Percentiles rank a stretch among this genome's conserved stretches.
These are phyloP conservation scores for Typhlomys cinereus DNA, from an alignment of 2,113 vertebrate species.

Conservation along the genomic window DNA sequence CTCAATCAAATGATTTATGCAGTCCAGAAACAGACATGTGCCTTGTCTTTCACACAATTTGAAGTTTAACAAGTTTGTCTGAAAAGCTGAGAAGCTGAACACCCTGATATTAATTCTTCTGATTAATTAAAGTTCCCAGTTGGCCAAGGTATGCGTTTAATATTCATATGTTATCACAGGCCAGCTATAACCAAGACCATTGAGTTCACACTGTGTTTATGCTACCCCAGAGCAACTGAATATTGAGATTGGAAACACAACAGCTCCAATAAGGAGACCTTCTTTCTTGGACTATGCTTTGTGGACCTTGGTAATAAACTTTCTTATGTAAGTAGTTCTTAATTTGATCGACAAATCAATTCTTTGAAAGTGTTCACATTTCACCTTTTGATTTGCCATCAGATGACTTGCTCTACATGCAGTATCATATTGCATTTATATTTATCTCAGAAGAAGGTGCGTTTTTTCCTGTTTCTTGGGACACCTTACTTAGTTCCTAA, in stretches of 20 bases:
- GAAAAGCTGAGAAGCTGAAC: background rate
- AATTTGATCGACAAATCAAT: background rate
- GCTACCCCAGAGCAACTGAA: background rate
- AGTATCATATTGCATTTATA: background rate
- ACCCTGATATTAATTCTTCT: no score
- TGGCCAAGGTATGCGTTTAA: background rate
- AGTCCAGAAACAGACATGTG: background rate
- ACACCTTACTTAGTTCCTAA: background rate
- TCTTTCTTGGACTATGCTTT: slow-evolving; percentile 12
- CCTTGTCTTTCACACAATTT: no score
- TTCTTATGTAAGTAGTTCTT: background rate
- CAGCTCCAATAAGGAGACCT: background rate
- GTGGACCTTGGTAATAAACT: background rate
- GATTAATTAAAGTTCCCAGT: no score
- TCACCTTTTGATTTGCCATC: background rate
- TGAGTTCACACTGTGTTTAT: background rate
- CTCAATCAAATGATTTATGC: background rate
- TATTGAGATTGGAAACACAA: background rate
- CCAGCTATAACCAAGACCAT: background rate
- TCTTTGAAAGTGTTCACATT: background rate
- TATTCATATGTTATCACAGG: no score
- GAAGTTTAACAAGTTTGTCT: background rate
- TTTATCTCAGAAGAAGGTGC: background rate
- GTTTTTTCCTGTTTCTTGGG: slow-evolving; percentile 13
- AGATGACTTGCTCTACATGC: background rate